phyloP scores from a whole-genome alignment of 53 echinoderm and acorn worm species.

The Paracentrotus lividus region DNA sequence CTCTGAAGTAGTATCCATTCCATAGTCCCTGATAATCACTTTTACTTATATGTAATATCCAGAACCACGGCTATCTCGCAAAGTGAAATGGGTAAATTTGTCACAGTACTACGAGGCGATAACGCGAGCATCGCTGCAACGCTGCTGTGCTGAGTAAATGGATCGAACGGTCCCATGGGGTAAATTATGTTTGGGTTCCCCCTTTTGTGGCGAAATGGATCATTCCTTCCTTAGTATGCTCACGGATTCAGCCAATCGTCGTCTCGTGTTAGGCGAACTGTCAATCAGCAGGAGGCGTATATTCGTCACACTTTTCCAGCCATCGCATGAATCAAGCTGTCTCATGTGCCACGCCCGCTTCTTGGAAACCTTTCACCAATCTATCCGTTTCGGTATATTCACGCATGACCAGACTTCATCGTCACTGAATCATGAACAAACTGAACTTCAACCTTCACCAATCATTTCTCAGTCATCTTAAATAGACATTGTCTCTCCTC shows the following conservation, averaged over 20 bases:
- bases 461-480: too few relatives aligned
- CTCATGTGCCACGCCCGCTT: conserved; percentile 65
- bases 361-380: conserved; percentile 50
- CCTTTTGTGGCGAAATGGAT: conserved; percentile 34
- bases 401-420: conserved; percentile 14
- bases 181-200: not conserved
- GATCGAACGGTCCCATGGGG: not conserved
- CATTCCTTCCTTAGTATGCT: conserved; percentile 21
- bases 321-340: conserved; percentile 70
- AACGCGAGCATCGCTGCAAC: not conserved
- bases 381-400: conserved; percentile 32
- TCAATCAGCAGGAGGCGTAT: conserved; percentile 42
- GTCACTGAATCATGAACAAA: conserved; percentile 31
- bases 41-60: not conserved
- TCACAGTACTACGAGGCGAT: conserved; percentile 20
- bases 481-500: too few relatives aligned
- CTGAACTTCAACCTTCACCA: not conserved
- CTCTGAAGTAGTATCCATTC: conserved; percentile 15
- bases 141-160: conserved; percentile 25
- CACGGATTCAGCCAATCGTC: conserved; percentile 59
- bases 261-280: conserved; percentile 48
- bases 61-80: conserved; percentile 22
- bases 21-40: conserved; percentile 23
- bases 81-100: conserved; percentile 56
- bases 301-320: conserved; percentile 69